Percentiles rank a stretch among this genome's conserved stretches.
Evolutionary conservation across 2,797 vertebrate species (phyloP).

Genomic region (Epinephelus malabaricus): DNA sequence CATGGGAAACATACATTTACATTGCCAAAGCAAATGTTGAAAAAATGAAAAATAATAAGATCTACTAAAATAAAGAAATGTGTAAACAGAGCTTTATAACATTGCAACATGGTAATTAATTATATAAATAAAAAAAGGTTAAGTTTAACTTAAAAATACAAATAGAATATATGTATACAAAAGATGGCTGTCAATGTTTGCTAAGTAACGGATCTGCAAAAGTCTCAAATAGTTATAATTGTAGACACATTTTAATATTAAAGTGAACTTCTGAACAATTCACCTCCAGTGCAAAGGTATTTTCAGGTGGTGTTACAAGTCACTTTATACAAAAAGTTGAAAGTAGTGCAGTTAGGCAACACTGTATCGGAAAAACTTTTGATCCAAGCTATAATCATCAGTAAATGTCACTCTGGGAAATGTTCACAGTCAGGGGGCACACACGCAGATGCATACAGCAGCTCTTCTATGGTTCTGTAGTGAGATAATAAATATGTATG

Average conservation of each 20-base stretch:
- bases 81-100: too few species aligned
- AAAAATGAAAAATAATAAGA: too few species aligned
- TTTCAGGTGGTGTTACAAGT: background rate
- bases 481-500: constrained; percentile 38
- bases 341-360: background rate
- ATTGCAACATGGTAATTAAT: too few species aligned
- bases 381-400: constrained; percentile 30
- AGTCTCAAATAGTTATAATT: background rate
- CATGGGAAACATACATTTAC: too few species aligned
- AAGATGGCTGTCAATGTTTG: background rate
- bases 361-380: constrained; percentile 11
- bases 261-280: background rate
- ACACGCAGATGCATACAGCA: background rate
- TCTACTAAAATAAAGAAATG: too few species aligned
- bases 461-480: constrained; percentile 5
- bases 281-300: background rate
- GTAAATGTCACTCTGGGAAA: constrained; percentile 24
- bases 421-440: background rate
- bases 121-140: too few species aligned
- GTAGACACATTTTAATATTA: background rate
- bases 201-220: background rate
- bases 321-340: background rate
- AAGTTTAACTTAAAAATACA: too few species aligned
- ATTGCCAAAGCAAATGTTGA: too few species aligned
- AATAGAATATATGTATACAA: background rate